A percentile compares a stretch with the other conserved stretches of the same genome.
Evolutionary conservation across 64 coral and sea anemone genomes (phyloP).

Genomic region (Montipora efflorescens): DNA sequence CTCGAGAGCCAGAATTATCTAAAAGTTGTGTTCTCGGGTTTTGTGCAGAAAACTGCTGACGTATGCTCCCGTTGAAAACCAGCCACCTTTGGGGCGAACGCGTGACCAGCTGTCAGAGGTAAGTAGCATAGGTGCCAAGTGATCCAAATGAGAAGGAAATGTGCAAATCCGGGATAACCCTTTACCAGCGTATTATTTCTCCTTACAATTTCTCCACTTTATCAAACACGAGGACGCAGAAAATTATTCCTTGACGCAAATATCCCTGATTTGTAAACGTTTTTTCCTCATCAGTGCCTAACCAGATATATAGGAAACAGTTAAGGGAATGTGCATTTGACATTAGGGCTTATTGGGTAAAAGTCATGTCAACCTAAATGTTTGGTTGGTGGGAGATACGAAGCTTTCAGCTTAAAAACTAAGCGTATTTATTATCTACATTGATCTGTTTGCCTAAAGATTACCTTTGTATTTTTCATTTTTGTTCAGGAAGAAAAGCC

Average conservation of each 20-base stretch:
- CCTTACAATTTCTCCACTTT: too few species aligned
- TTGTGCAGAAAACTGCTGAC: constrained; percentile 74
- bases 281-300: too few species aligned
- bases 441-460: not conserved
- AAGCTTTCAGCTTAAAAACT: too few species aligned
- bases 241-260: too few species aligned
- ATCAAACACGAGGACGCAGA: too few species aligned
- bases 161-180: too few species aligned
- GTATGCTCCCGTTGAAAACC: constrained; percentile 84
- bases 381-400: not conserved
- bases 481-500: constrained; percentile 80
- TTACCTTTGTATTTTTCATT: not conserved
- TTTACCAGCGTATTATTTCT: too few species aligned
- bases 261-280: too few species aligned
- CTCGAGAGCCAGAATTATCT: too few species aligned
- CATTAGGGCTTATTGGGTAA: not conserved
- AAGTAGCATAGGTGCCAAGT: not conserved
- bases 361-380: not conserved
- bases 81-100: constrained; percentile 81
- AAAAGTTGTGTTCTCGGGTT: not conserved
- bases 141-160: not conserved
- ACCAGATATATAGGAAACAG: too few species aligned
- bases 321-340: too few species aligned
- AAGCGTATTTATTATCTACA: not conserved
- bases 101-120: constrained; percentile 92